Evolutionary conservation across 2,888 invertebrate species (phyloP), one percentile per base, ranked within the genome.

Genomic region (Argyra leucocephala): DNA sequence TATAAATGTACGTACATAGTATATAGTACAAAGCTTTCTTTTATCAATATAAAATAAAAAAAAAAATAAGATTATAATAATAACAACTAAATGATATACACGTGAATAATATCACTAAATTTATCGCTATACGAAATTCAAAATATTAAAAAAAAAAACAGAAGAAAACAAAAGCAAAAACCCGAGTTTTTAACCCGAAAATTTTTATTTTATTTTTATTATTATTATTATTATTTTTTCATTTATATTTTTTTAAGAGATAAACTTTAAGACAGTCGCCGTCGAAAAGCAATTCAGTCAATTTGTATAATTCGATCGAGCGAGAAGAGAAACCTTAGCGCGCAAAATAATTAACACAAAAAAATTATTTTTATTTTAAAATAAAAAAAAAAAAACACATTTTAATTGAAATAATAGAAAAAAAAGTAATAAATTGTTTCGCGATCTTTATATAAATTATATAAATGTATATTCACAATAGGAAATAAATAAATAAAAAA

Each of bases 31-130:
- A 48, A 48, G 48, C 48, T 48, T 48, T 48, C 48, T 48, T 18
- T 31, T 48, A 48, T 48, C 48, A 48, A 48, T 48, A 37, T 12
- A 10, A 37, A 37, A 37, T 9, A 15, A 37, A 12, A 37, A 37
- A 37, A 37, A 37, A 15, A 37, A 48, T 15, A 48, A 48, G 18
- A 48, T 18, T 18, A 48, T 5, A 15, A 48, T 2, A 2, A 48
- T 3, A 48, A 6, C 3, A 48, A 48, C 12, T 18, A 18, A n/a
- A 48, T 18, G 48, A 48, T 48, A 48, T 48, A 48, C 48, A 48
- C 48, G 48, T 48, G 48, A 48, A 48, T 48, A 18, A 48, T 48
- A 48, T 48, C 48, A 48, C 48, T 48, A 48, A 48, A 48, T 48
- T 48, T 48, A 48, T 48, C 48, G 48, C 48, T 9, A 15, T n/a